These are phyloP conservation scores for Aleiodes alternator DNA, from an alignment of 2,888 invertebrate genomes.

Conservation along the genomic window DNA sequence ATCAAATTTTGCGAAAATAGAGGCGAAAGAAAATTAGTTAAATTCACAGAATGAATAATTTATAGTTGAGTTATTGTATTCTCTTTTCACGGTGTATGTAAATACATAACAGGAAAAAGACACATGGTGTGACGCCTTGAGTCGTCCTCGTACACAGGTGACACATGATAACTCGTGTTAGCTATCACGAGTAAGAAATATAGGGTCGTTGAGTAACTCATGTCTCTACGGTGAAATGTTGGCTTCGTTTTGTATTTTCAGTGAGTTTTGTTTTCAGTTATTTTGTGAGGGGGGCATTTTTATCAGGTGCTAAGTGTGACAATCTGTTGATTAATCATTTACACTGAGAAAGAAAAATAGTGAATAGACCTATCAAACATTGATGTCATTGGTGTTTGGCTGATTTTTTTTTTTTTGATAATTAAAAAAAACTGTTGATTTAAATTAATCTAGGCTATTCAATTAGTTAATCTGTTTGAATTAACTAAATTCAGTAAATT, in stretches of 20 bases:
- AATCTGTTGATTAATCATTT: no score
- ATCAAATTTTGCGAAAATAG: no score
- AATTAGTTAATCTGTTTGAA: no score
- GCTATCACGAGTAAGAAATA: constrained; percentile 53
- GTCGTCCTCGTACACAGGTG: constrained; percentile 53
- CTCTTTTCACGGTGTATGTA: background rate
- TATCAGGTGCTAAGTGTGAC: constrained; percentile 11
- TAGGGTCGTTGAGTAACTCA: constrained; percentile 45
- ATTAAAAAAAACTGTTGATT: no score
- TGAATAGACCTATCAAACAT: no score
- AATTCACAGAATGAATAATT: background rate
- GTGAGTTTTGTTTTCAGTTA: background rate
- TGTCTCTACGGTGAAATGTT: constrained; percentile 42
- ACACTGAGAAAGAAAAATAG: no score
- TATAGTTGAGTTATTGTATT: constrained; percentile 17
- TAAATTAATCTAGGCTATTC: no score
- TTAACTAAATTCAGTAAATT: no score
- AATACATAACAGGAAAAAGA: constrained; percentile 62
- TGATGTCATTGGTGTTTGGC: no score
- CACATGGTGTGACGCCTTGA: constrained; percentile 67
- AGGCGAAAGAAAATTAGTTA: no score
- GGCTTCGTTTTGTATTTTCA: constrained; percentile 44
- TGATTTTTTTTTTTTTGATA: no score
- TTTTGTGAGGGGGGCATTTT: constrained; percentile 35
- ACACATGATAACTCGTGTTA: constrained; percentile 58